Percentiles rank a stretch among this genome's conserved stretches.
phyloP scores from a whole-genome alignment of 2,113 vertebrate species.

The Arvicanthis niloticus region DNA sequence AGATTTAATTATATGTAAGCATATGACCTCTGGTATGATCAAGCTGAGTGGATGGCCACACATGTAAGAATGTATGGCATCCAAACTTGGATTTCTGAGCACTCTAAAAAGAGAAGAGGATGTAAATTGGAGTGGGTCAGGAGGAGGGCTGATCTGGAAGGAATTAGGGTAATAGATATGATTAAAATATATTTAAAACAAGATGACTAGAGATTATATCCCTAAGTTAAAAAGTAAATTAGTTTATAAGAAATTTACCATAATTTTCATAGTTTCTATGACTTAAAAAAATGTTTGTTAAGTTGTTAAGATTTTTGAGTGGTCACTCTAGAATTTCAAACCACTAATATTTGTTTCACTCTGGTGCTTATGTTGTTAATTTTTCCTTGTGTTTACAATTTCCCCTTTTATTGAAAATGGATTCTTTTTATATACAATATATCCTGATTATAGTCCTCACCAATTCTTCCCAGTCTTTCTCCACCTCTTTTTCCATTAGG shows the following conservation, averaged over 20 bases:
- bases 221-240: neutral
- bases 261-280: neutral
- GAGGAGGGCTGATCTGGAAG: neutral
- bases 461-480: neutral
- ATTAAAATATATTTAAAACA: neutral
- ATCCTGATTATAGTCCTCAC: neutral
- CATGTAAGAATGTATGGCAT: neutral
- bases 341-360: neutral
- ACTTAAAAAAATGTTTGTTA: neutral
- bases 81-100: too few species aligned
- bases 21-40: neutral
- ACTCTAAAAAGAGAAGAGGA: neutral
- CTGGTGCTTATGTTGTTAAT: neutral
- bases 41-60: neutral
- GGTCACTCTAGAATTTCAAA: neutral
- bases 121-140: neutral
- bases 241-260: neutral
- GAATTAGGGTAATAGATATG: neutral
- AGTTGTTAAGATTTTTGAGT: neutral
- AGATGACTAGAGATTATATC: neutral
- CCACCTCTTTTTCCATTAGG: neutral
- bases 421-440: neutral
- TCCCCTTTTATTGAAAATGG: neutral
- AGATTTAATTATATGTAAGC: neutral
- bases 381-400: neutral